Percentiles rank a stretch among this genome's conserved stretches.
Evolutionary conservation across 2,113 vertebrate genomes (phyloP).

Genomic region (Leucoraja erinaceus): DNA sequence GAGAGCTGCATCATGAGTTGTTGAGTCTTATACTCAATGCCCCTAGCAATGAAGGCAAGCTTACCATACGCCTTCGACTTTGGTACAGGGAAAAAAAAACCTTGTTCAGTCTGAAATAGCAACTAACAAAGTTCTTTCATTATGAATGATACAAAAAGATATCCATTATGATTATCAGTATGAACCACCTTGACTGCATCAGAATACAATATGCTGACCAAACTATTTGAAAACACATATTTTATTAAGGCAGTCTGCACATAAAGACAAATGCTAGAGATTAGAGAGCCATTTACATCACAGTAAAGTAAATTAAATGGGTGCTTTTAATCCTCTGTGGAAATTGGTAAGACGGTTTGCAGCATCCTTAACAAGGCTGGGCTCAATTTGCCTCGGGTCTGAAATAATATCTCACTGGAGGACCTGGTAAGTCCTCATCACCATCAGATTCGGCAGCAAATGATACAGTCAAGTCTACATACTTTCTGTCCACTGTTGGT

Average conservation of each 20-base stretch:
- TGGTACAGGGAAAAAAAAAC: neutral
- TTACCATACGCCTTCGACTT: too few species aligned
- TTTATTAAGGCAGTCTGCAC: conserved; percentile 37
- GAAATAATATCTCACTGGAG: conserved; percentile 93
- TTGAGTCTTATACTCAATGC: too few species aligned
- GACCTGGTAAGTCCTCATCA: conserved; percentile 89
- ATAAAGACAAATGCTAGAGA: conserved; percentile 43
- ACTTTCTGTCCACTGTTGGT: conserved; percentile 78
- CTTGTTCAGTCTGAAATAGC: neutral
- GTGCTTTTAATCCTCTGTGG: conserved; percentile 43
- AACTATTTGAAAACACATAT: conserved; percentile 44
- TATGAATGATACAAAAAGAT: conserved; percentile 40
- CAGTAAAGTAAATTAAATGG: conserved; percentile 41
- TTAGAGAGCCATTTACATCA: conserved; percentile 48
- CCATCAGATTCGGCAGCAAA: conserved; percentile 85
- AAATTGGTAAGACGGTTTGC: neutral
- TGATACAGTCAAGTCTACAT: conserved; percentile 91
- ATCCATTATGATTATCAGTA: conserved; percentile 46
- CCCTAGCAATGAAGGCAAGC: too few species aligned
- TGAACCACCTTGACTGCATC: conserved; percentile 61
- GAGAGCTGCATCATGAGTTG: too few species aligned
- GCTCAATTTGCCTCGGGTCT: conserved; percentile 58
- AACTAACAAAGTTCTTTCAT: neutral
- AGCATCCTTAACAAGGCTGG: conserved; percentile 48
- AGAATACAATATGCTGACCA: conserved; percentile 52